These are phyloP conservation scores for Tetrapedia diversipes DNA, from an alignment of 2,888 invertebrate species.

Conservation along the genomic window DNA sequence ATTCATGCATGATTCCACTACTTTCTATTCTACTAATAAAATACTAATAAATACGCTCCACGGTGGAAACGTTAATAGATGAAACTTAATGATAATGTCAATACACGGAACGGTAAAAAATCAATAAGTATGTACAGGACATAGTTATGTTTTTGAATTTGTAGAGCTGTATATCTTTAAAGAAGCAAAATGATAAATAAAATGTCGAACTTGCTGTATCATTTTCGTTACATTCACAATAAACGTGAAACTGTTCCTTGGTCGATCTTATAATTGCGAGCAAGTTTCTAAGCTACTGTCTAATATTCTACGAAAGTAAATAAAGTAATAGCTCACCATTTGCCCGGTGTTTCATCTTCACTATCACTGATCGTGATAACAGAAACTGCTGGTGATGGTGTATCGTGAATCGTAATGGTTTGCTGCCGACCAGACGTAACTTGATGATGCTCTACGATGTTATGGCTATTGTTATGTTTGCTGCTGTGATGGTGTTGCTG, in stretches of 20 bases:
- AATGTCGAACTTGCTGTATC: constrained; percentile 3
- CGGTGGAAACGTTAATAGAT: background rate
- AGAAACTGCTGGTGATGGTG: constrained; percentile 96
- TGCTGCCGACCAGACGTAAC: constrained; percentile 86
- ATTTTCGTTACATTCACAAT: background rate
- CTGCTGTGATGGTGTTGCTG: constrained; percentile 74
- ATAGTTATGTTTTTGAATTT: background rate
- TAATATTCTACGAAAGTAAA: constrained; percentile 15
- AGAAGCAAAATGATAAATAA: constrained; percentile 23
- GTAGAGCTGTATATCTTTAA: background rate
- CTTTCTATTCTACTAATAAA: constrained; percentile 59
- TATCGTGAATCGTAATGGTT: constrained; percentile 97
- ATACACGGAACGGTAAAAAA: background rate
- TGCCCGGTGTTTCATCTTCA: constrained; percentile 91
- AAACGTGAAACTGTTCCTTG: constrained; percentile 11
- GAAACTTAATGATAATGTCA: background rate
- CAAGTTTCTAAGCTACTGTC: constrained; percentile 33
- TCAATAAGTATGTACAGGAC: background rate
- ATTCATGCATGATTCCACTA: constrained; percentile 78
- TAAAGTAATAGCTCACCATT: constrained; percentile 76
- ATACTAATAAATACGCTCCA: constrained; percentile 43
- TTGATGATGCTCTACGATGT: constrained; percentile 80
- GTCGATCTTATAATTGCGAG: constrained; percentile 12
- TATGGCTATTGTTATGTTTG: constrained; percentile 70
- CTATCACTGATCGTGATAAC: constrained; percentile 98